Percentiles rank a stretch among this genome's conserved stretches.
phyloP scores from a whole-genome alignment of 2,888 invertebrate genomes.

The Tenthredo distinguenda region DNA sequence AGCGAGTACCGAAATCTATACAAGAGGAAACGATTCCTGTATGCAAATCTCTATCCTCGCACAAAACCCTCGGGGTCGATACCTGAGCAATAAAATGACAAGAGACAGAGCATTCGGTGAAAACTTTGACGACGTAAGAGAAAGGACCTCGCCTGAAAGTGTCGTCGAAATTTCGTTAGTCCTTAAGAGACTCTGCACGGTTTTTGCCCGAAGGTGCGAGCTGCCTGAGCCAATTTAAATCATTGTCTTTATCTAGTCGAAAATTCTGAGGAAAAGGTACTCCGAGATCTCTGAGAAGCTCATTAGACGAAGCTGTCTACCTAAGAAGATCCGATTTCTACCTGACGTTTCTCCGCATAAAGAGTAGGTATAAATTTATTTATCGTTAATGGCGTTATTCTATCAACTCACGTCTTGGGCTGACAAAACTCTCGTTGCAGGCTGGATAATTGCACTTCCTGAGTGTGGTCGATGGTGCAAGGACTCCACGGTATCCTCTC shows the following conservation, averaged over 20 bases:
- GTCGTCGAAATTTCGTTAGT: slow-evolving; percentile 8
- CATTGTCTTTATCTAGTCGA: neutral
- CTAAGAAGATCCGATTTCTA: neutral
- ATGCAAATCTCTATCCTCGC: too few species aligned
- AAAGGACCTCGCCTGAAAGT: neutral
- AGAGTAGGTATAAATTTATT: neutral
- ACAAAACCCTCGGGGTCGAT: too few species aligned
- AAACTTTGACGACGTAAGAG: neutral
- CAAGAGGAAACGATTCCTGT: too few species aligned
- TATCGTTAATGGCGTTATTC: neutral
- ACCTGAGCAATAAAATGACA: neutral
- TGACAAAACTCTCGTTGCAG: slow-evolving; percentile 73
- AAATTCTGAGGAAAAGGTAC: neutral
- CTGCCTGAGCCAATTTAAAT: neutral
- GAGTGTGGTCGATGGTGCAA: slow-evolving; percentile 72
- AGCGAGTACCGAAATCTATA: neutral
- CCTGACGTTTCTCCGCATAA: neutral
- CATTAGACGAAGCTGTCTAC: neutral
- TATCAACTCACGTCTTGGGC: slow-evolving; percentile 74
- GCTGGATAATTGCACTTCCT: slow-evolving; percentile 70
- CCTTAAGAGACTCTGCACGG: neutral
- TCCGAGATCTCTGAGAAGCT: slow-evolving; percentile 4
- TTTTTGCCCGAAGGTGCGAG: neutral
- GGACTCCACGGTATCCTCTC: slow-evolving; percentile 71
- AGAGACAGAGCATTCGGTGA: neutral